A percentile compares a stretch with the other conserved stretches of the same genome.
phyloP scores from a whole-genome alignment of 1,140 invertebrate species.

The Uloborus diversus region DNA sequence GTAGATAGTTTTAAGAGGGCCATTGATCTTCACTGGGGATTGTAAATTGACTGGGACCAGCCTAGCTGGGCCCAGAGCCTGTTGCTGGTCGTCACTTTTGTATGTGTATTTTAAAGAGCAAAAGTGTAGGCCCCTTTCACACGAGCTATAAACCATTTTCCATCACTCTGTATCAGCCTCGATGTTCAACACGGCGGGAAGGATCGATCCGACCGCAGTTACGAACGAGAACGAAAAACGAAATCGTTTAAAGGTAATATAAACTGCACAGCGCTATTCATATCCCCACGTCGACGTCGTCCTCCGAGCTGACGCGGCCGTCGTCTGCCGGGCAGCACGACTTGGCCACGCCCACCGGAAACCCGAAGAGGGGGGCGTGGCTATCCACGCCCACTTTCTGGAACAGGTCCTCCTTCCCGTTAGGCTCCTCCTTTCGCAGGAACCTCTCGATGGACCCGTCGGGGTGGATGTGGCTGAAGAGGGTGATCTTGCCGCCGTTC shows the following conservation, averaged over 20 bases:
- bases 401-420: neutral
- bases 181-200: neutral
- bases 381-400: constrained; percentile 34
- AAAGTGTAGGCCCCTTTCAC: too few species aligned
- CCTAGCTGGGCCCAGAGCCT: too few species aligned
- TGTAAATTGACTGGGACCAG: too few species aligned
- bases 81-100: too few species aligned
- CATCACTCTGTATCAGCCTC: too few species aligned
- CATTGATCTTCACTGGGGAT: too few species aligned
- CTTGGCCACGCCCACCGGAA: constrained; percentile 12
- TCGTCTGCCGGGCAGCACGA: constrained; percentile 1
- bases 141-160: neutral
- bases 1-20: too few species aligned
- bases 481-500: constrained; percentile 18
- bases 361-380: constrained; percentile 14
- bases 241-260: constrained; percentile 45
- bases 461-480: neutral
- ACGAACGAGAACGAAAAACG: neutral
- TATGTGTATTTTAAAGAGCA: neutral
- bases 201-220: neutral
- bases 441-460: neutral
- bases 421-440: neutral
- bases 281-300: constrained; percentile 49
- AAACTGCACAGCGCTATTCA: constrained; percentile 50
- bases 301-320: constrained; percentile 33